Conservation (phyloP, 2,113 vertebrate genomes). For the Pachycephala philippinensis region DNA sequence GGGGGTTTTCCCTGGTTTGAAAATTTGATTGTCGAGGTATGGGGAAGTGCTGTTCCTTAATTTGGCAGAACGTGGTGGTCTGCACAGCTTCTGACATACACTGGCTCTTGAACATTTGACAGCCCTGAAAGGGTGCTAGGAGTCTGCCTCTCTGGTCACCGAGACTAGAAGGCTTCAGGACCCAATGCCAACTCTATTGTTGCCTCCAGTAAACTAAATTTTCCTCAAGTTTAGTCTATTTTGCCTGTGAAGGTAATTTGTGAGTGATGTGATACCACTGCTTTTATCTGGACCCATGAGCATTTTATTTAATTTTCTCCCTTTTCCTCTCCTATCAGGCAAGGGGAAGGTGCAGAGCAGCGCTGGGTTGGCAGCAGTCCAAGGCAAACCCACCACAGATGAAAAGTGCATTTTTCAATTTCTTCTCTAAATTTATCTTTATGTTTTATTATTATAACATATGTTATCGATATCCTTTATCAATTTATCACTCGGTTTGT, state of each 20-base stretch:
- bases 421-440: neutral
- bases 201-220: neutral
- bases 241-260: neutral
- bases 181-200: neutral
- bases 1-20: neutral
- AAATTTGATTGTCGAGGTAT: neutral
- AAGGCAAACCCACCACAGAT: neutral
- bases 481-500: neutral
- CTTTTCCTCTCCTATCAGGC: neutral
- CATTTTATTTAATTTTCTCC: neutral
- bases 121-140: neutral
- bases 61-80: neutral
- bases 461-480: neutral
- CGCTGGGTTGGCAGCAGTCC: neutral
- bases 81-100: neutral
- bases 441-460: neutral
- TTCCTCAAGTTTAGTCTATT: neutral
- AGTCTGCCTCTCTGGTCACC: neutral
- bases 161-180: neutral
- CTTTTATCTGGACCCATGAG: neutral
- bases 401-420: neutral
- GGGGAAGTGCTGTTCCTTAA: neutral
- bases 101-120: neutral
- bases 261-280: no score
- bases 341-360: neutral